Evolutionary conservation across 2,113 vertebrate genomes (phyloP), one percentile per base, ranked within the genome.

Genomic region (Pseudopipra pipra): DNA sequence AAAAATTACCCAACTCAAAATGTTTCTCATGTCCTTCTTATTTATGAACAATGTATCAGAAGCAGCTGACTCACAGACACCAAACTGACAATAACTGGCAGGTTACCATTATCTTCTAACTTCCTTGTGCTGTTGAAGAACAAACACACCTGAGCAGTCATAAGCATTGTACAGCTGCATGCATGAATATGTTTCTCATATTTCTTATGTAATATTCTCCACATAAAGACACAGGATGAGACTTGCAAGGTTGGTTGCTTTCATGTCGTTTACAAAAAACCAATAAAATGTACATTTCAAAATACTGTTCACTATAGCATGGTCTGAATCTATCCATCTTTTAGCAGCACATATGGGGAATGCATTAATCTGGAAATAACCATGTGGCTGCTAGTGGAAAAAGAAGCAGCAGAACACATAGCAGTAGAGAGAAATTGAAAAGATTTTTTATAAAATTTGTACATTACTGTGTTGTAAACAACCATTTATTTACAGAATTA

Each of bases 201-300:
- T 66, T 55, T 61, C 71, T 82, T 93, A 74, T 17, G 4, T 35
- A 72, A 65, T 43, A 59, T 77, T 87, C 79, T 70, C 46, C 44
- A 95, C 65, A 71, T 10, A 88, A 82, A 37, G 66, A 27, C 67
- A 55, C 2, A 71, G 35, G 72, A 80, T 51, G 54, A 85, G 43
- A 93, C 82, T 71, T 95, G 73, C 78, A 76, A 73, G 27, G 30
- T 35, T 82, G 41, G 56, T 33, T 94, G 62, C 68, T 65, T 95
- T 81, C 31, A 72, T 46, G 39, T 43, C 61, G 47, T 49, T 90
- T 85, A 89, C 25, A 93, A 90, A 94, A 5, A 5, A 12, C 49
- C 41, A 74, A 88, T 27, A 82, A 80, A 96, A 90, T 24, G n/a
- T 18, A 63, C n/a, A 49, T 63, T 93, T 90, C 72, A 93, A 93